Base-by-base conservation (phyloP, 1,140 invertebrate species). In the Sipha flava region DNA sequence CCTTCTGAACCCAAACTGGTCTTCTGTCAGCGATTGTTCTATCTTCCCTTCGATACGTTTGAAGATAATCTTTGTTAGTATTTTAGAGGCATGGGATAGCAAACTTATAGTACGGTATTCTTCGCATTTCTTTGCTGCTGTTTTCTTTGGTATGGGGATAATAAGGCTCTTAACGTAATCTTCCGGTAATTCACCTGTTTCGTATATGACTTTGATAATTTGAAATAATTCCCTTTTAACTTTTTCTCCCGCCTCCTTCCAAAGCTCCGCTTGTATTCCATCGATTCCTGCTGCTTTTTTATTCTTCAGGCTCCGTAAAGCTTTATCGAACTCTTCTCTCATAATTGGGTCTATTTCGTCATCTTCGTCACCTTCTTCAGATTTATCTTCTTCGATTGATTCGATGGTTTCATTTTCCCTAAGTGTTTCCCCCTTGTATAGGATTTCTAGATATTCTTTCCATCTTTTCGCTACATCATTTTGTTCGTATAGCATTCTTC, bases 231-330 rank as follows among this genome's bases (percentile, higher is more conserved):
- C 12, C 2, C 2, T 49, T 49, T n/a, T 18, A 49, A 49, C 45
- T 64, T 62, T n/a, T 43, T 21, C 70, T 57, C 80, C 68, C 10
- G 12, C 6, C 12, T 54, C 45, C 18, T 79, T 62, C 23, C 57
- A 26, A 29, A 81, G 37, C 79, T 81, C 80, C 31, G 70, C 23
- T 21, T 49, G 54, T 26, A 81, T 49, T 18, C 45, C 45, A n/a
- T 49, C 16, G 2, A 49, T 3, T 49, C 45, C 45, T 49, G 16
- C 45, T 79, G 70, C 80, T 79, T 77, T 81, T 26, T 75, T 57
- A 16, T 23, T 59, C 26, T 81, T 77, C 34, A 81, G 45, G 21
- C 64, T 49, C 40, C 47, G 34, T n/a, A 72, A 43, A 14, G 62
- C 64, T 45, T 40, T 68, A 18, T 70, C 59, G 47, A 72, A 80